Base-by-base conservation (phyloP, 2,888 invertebrate genomes). In the Abscondita cerata region DNA sequence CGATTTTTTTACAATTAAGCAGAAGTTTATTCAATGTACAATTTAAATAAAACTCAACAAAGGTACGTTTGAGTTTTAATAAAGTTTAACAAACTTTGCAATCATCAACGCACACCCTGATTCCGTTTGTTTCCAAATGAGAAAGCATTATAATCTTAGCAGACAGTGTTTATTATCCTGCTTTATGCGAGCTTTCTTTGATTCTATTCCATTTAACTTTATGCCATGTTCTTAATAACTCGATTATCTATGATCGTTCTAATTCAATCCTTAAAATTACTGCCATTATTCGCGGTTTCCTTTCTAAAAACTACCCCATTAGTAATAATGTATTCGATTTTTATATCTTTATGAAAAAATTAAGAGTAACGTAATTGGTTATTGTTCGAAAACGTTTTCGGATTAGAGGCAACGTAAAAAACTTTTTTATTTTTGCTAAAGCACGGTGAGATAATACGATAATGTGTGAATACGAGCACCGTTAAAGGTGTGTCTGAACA, bases 161-260 rank as follows among this genome's bases (percentile, higher is more conserved):
- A 70, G 65, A 67, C 69, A 68, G 70, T 70, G 72, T 72, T 71
- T 72, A 72, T 73, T 70, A 70, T 68, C 69, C 69, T 57, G 57
- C 70, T 70, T 71, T 68, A 70, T 69, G 68, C 65, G 65, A 65
- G 68, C 67, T 71, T 72, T 71, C 72, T 72, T 73, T 69, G 69
- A 72, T 73, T 73, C 72, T 69, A 68, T 64, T 55, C 69, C 72
- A 72, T 74, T 75, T 71, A 74, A 73, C 73, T 75, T 74, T 67
- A 70, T 69, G 65, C 70, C 70, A 68, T 72, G 71, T 71, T 71
- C 68, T 69, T 69, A 72, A 72, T 73, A 72, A 73, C 72, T 70
- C 68, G 70, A 71, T 74, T 72, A 73, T 75, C 68, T 66, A 50
- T 56, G 64, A 66, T 68, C 57, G 59, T 59, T 64, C 65, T 54